Conservation (phyloP, 2,888 invertebrate genomes). For the Cosmia pyralina region DNA sequence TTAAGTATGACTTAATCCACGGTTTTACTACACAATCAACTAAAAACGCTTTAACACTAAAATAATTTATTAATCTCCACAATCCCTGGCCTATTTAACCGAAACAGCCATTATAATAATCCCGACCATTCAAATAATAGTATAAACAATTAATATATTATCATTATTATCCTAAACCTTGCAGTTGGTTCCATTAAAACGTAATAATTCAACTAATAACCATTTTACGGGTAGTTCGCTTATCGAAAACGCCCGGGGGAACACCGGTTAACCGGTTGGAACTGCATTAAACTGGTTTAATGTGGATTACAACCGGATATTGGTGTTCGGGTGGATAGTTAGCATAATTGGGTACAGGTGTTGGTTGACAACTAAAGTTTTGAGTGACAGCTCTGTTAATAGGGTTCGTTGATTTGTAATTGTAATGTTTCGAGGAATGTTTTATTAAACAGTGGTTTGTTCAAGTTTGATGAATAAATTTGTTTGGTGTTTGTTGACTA, state of each 20-base stretch:
- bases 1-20: not conserved
- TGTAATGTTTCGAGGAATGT: conserved; percentile 13
- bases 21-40: conserved; percentile 10
- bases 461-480: not conserved
- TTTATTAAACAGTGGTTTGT: conserved; percentile 4
- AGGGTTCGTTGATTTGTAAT: conserved; percentile 40
- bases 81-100: conserved; percentile 35
- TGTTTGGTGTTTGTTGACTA: not conserved
- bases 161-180: conserved; percentile 52
- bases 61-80: conserved; percentile 32
- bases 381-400: conserved; percentile 42
- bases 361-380: conserved; percentile 46
- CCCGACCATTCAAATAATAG: conserved; percentile 27
- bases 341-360: conserved; percentile 60
- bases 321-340: conserved; percentile 63
- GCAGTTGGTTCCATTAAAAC: conserved; percentile 52
- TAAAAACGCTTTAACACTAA: conserved; percentile 8
- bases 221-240: conserved; percentile 52
- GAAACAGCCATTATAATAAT: conserved; percentile 42
- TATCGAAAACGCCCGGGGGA: conserved; percentile 65
- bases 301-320: conserved; percentile 77
- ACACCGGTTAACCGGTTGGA: conserved; percentile 71
- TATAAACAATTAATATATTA: conserved; percentile 54
- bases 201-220: conserved; percentile 59
- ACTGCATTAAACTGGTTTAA: conserved; percentile 80